Percentiles rank a stretch among this genome's conserved stretches.
phyloP scores from a whole-genome alignment of 2,113 vertebrate genomes.

The Psilopogon haemacephalus region DNA sequence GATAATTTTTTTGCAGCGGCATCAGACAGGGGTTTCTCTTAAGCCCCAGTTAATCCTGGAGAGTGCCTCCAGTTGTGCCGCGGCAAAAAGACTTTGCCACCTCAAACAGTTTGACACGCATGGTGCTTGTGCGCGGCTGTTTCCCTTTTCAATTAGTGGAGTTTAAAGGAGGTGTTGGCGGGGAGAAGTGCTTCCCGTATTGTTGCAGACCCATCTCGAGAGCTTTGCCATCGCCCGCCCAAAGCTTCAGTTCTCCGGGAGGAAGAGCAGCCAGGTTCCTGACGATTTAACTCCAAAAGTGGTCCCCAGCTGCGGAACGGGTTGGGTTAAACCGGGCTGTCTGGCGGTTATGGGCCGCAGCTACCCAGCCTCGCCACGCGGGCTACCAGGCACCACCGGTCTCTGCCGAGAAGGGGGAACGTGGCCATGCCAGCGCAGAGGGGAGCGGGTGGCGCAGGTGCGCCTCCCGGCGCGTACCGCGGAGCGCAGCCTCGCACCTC shows the following conservation, averaged over 20 bases:
- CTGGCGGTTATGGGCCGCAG: background rate
- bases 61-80: background rate
- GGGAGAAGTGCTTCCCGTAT: background rate
- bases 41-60: background rate
- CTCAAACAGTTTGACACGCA: background rate
- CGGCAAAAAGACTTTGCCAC: background rate
- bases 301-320: background rate
- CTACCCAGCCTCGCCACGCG: background rate
- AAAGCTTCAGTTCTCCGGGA: background rate
- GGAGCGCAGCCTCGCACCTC: background rate
- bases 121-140: background rate
- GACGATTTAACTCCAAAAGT: background rate
- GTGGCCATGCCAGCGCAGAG: background rate
- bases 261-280: background rate
- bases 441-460: background rate
- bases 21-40: background rate
- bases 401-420: background rate
- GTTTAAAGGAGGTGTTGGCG: background rate
- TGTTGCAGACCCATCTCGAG: background rate
- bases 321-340: background rate
- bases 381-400: background rate
- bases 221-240: background rate
- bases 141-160: background rate
- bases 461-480: background rate
- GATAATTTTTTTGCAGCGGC: too few species aligned